Base-by-base conservation (phyloP, 2,113 vertebrate species). In the Anguilla japonica region DNA sequence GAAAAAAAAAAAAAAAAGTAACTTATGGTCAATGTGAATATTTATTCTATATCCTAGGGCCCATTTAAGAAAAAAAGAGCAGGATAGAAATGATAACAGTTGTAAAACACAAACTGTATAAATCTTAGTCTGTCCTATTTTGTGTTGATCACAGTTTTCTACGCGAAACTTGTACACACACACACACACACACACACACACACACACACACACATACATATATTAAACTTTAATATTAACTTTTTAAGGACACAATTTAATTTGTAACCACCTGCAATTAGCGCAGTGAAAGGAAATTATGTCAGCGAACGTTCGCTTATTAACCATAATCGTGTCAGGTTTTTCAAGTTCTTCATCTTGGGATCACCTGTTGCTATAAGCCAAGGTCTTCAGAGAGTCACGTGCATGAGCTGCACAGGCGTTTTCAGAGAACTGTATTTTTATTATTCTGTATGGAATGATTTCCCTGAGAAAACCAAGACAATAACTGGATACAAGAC, bases 361-460 rank as follows among this genome's bases (percentile, higher is more conserved):
- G 67, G 2, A 57, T 50, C 81, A 87, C 86, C 86, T 87, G 86
- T 87, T 87, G 86, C 41, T 75, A 26, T 79, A 20, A 40, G 39
- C 14, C 63, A 71, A 26, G 41, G 56, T 57, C 18, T 56, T 79
- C 43, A 41, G 16, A 79, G 16, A n/a, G 84, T 80, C 75, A 85
- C 84, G 8, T 56, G 46, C 20, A 39, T 14, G 29, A 41, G 75
- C 78, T 26, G 81, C 46, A 29, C n/a, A 14, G 26, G 8, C 14
- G 34, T 81, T 79, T 81, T 41, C 26, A 80, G 56, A 86, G 18
- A 26, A 46, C 16, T 29, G 50, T 53, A 53, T 53, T 43, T 85
- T 75, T 6, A 43, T 82, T 56, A 39, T 11, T 80, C 3, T 80
- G 18, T 43, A 34, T 56, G 29, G 22, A 26, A 22, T n/a, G 39